Base-by-base conservation (phyloP, 1,140 invertebrate genomes). In the Camponotus floridanus region DNA sequence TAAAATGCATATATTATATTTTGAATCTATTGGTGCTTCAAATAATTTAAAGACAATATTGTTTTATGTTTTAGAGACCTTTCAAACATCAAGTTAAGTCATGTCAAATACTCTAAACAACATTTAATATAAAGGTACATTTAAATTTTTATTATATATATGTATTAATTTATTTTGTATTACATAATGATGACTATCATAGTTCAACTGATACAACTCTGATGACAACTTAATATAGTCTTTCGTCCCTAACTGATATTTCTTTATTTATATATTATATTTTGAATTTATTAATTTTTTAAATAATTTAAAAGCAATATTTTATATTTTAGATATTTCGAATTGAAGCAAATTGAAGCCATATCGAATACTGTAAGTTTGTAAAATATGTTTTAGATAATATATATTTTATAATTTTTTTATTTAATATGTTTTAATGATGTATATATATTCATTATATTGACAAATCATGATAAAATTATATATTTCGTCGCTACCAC, bases 241-340 rank as follows among this genome's bases (percentile, higher is more conserved):
- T 95, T 95, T 95, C 93, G 94, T 94, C 92, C 94, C 94, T 95
- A 95, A 88, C 94, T 95, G 94, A 95, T 64, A 64, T 48, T 13
- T 76, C 2, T 18, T 0, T 5, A 4, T 13, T 0, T 21, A 45
- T 26, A 57, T 31, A n/a, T 51, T 31, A 67, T 78, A 1, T 11
- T 9, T 51, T 70, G 6, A 78, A 57, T 57, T 3, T 39, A 31
- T 45, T 45, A 18, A 26, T 61, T 26, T 9, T 36, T 9, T 3
- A 62, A 70, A 74, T 36, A 11, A 33, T 65, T 3, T 21, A 59
- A 73, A 39, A 2, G 8, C 3, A 59, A 51, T 51, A n/a, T 57
- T 71, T 48, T 64, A 65, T 73, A 11, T 83, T 83, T 57, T 18
- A 86, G 65, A 71, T 33, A 31, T 61, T 6, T n/a, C 0, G 21